Conservation (phyloP, 2,113 vertebrate genomes). For the Danio rerio region DNA sequence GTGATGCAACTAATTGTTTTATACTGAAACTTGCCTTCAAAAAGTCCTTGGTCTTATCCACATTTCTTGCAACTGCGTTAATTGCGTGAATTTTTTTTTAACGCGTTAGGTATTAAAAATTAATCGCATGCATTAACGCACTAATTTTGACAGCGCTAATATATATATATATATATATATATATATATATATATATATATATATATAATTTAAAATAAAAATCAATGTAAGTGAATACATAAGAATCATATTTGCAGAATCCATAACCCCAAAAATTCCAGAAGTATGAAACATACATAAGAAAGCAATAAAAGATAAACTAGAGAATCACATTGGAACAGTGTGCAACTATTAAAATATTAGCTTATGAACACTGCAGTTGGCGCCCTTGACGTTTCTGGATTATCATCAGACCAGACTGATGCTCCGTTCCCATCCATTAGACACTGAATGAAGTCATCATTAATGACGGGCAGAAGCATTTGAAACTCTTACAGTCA, state of each 20-base stretch:
- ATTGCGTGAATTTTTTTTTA: too few species aligned
- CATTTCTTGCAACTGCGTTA: too few species aligned
- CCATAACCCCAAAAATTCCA: not conserved
- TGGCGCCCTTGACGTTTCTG: constrained; percentile 3
- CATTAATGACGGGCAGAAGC: not conserved
- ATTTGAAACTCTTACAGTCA: not conserved
- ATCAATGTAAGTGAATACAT: not conserved
- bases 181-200: too few species aligned
- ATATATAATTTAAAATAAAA: not conserved
- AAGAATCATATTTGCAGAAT: too few species aligned
- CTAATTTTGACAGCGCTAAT: too few species aligned
- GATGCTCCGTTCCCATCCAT: not conserved
- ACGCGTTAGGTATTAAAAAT: too few species aligned
- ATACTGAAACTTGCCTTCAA: too few species aligned
- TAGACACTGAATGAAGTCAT: constrained; percentile 1
- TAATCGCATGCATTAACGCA: too few species aligned
- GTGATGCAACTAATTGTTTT: too few species aligned
- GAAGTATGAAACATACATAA: not conserved
- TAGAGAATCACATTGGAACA: not conserved
- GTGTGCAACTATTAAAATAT: not conserved
- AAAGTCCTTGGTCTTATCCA: too few species aligned
- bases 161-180: too few species aligned
- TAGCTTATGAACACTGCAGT: not conserved
- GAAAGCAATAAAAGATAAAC: not conserved
- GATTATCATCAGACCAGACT: not conserved